phyloP scores from a whole-genome alignment of 2,113 vertebrate genomes.

The Pavo muticus region DNA sequence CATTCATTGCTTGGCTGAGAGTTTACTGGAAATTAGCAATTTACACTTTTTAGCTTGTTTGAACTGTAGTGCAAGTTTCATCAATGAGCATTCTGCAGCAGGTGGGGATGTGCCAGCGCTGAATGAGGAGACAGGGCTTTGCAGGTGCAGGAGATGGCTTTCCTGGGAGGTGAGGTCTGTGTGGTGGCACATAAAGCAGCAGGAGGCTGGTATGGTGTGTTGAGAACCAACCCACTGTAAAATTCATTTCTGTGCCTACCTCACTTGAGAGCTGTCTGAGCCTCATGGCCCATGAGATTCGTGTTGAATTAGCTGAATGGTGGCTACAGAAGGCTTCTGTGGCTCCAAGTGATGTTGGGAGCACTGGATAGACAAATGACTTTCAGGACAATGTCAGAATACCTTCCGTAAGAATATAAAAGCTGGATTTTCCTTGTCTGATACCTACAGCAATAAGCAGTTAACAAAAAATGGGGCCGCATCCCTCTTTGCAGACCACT shows the following conservation, averaged over 20 bases:
- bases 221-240: not conserved
- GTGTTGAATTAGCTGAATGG: not conserved
- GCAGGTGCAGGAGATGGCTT: constrained; percentile 34
- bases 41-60: accelerated
- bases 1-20: not conserved
- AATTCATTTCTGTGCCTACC: not conserved
- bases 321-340: not conserved
- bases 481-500: not conserved
- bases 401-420: not conserved
- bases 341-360: not conserved
- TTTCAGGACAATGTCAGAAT: not conserved
- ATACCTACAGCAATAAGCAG: not conserved
- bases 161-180: accelerated
- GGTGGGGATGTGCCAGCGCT: not conserved
- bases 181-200: not conserved
- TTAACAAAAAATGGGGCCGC: not conserved
- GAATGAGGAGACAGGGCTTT: not conserved
- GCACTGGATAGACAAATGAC: not conserved
- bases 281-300: accelerated
- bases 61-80: not conserved
- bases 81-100: accelerated
- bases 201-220: accelerated
- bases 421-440: not conserved
- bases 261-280: not conserved
- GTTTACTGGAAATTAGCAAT: accelerated